These are phyloP conservation scores for Alfaro cultratus DNA, from an alignment of 2,797 vertebrate genomes.

Conservation along the genomic window DNA sequence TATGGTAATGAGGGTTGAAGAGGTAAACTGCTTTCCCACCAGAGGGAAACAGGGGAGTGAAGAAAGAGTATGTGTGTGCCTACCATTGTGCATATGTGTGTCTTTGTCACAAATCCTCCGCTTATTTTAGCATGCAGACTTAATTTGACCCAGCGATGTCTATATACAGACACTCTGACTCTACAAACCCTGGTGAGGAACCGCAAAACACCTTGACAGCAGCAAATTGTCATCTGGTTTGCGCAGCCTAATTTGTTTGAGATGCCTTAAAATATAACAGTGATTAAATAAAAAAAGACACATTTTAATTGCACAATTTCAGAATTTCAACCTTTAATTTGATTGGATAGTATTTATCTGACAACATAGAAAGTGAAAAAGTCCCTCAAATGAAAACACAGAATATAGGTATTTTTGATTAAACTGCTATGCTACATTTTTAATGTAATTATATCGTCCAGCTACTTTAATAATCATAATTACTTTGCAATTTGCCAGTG, in stretches of 20 bases:
- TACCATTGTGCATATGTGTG: neutral
- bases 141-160: slow-evolving; percentile 24
- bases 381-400: neutral
- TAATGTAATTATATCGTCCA: neutral
- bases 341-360: neutral
- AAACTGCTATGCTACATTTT: neutral
- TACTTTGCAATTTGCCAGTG: neutral
- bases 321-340: neutral
- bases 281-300: neutral
- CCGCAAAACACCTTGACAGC: neutral
- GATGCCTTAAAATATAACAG: neutral
- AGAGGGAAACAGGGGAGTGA: slow-evolving; percentile 27
- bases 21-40: slow-evolving; percentile 69
- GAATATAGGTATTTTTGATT: neutral
- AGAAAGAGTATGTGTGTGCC: slow-evolving; percentile 1
- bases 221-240: neutral
- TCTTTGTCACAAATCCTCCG: slow-evolving; percentile 18
- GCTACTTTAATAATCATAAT: neutral
- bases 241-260: neutral
- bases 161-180: neutral
- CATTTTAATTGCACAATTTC: neutral
- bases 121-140: slow-evolving; percentile 26
- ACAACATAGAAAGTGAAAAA: neutral
- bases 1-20: slow-evolving; percentile 74
- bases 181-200: neutral